Conservation (phyloP, 1,140 invertebrate species). For the Apis laboriosa region DNA sequence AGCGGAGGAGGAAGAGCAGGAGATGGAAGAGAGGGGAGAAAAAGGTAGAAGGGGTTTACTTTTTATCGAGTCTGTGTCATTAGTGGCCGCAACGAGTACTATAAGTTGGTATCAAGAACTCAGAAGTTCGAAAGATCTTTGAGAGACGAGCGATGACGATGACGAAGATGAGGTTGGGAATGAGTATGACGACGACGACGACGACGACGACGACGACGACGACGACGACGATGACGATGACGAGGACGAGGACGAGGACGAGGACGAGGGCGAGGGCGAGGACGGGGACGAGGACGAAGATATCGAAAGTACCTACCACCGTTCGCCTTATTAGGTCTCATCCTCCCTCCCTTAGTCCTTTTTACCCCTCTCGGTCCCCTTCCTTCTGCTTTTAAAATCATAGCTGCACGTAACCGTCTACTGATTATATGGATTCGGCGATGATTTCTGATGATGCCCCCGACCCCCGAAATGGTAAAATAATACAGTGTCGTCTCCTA, state of each 20-base stretch:
- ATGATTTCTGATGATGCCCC: slow-evolving; percentile 77
- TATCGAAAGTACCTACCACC: slow-evolving; percentile 54
- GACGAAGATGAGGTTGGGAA: slow-evolving; percentile 28
- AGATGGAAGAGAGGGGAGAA: not conserved
- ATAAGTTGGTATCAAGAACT: slow-evolving; percentile 54
- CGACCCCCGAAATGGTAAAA: slow-evolving; percentile 75
- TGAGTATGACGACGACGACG: slow-evolving; percentile 1
- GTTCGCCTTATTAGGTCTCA: slow-evolving; percentile 60
- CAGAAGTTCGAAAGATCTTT: slow-evolving; percentile 34
- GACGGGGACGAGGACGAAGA: slow-evolving; percentile 39
- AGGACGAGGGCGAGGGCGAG: slow-evolving; percentile 21
- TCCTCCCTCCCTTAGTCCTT: slow-evolving; percentile 26
- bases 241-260: not conserved
- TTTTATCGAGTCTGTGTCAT: slow-evolving; percentile 62
- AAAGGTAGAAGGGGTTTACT: slow-evolving; percentile 37
- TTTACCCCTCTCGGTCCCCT: not conserved
- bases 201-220: slow-evolving; percentile 32
- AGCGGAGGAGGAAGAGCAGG: not conserved
- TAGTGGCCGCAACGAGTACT: slow-evolving; percentile 55
- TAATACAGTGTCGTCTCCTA: slow-evolving; percentile 77
- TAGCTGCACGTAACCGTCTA: slow-evolving; percentile 72
- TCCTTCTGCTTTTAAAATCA: slow-evolving; percentile 66
- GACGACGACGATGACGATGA: slow-evolving; percentile 35
- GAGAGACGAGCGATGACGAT: slow-evolving; percentile 29
- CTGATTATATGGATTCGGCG: slow-evolving; percentile 78